Percentiles rank a stretch among this genome's conserved stretches.
phyloP scores from a whole-genome alignment of 1,140 invertebrate species.

The Lerema accius region DNA sequence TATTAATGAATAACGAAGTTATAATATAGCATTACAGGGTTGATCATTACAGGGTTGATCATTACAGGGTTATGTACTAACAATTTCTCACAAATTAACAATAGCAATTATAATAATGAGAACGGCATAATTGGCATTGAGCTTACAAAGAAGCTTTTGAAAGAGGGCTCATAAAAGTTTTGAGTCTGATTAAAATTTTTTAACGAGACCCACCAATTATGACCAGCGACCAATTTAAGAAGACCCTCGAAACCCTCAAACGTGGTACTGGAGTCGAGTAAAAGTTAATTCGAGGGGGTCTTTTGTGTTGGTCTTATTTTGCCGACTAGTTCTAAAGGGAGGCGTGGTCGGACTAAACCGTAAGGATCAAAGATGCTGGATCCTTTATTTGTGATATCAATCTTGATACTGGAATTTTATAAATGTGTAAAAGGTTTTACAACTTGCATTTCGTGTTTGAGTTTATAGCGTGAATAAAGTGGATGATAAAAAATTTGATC shows the following conservation, averaged over 20 bases:
- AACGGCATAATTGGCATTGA: conserved; percentile 43
- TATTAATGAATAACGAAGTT: no score
- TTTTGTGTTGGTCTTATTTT: conserved; percentile 44
- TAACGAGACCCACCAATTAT: conserved; percentile 58
- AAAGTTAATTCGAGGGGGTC: conserved; percentile 36
- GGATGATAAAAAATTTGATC: background rate
- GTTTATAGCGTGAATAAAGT: background rate
- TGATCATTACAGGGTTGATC: no score
- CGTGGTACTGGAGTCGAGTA: conserved; percentile 5
- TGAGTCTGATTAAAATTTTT: conserved; percentile 59
- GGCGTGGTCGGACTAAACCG: conserved; percentile 55
- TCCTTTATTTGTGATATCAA: conserved; percentile 46
- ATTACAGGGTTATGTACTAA: conserved; percentile 2
- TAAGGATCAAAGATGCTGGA: conserved; percentile 58
- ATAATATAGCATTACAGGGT: no score
- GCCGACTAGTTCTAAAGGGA: conserved; percentile 53
- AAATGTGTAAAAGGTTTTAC: conserved; percentile 23
- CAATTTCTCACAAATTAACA: conserved; percentile 36
- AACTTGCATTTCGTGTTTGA: background rate
- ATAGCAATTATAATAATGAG: conserved; percentile 49
- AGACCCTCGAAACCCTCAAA: conserved; percentile 36
- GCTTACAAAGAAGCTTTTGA: conserved; percentile 49
- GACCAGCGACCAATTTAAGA: conserved; percentile 41
- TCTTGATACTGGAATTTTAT: conserved; percentile 29
- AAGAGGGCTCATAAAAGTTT: conserved; percentile 52